A percentile compares a stretch with the other conserved stretches of the same genome.
phyloP scores from a whole-genome alignment of 1,140 invertebrate species.

The Drosophila seguyi region DNA sequence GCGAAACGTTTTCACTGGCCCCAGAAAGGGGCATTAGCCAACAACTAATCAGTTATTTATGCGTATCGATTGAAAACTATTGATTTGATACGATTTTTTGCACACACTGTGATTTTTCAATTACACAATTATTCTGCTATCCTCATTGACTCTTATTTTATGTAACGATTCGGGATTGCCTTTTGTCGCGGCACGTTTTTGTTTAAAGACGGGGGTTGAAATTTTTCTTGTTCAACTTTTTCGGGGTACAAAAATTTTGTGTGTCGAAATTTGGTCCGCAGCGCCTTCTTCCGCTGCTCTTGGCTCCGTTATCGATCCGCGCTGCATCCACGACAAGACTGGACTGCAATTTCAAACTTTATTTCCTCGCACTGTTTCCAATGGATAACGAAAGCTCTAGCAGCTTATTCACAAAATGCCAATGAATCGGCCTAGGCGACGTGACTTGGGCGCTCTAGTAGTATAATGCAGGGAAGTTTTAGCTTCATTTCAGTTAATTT shows the following conservation, averaged over 20 bases:
- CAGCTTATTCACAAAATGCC: constrained; percentile 58
- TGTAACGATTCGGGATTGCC: constrained; percentile 9
- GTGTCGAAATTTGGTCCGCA: constrained; percentile 66
- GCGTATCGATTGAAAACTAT: constrained; percentile 50
- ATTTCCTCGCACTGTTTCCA: constrained; percentile 77
- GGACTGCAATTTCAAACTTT: constrained; percentile 84
- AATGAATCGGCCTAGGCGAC: constrained; percentile 42
- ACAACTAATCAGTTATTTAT: constrained; percentile 37
- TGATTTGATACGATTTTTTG: constrained; percentile 47
- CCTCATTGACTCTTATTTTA: constrained; percentile 20
- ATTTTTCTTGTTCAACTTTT: constrained; percentile 51
- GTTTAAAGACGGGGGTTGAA: constrained; percentile 1
- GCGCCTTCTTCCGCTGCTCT: constrained; percentile 62
- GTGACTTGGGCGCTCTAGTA: constrained; percentile 18
- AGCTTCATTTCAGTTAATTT: not conserved
- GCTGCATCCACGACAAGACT: constrained; percentile 85
- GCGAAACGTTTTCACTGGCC: constrained; percentile 8
- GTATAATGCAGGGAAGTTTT: not conserved
- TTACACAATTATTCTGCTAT: constrained; percentile 64
- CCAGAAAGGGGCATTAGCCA: not conserved
- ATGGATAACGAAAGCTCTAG: constrained; percentile 78
- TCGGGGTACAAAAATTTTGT: constrained; percentile 62
- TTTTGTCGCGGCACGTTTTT: constrained; percentile 8
- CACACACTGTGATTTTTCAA: constrained; percentile 52
- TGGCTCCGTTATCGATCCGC: constrained; percentile 80